Percentiles rank a stretch among this genome's conserved stretches.
Conservation (phyloP, 2,113 vertebrate genomes). For the Sitta europaea region DNA sequence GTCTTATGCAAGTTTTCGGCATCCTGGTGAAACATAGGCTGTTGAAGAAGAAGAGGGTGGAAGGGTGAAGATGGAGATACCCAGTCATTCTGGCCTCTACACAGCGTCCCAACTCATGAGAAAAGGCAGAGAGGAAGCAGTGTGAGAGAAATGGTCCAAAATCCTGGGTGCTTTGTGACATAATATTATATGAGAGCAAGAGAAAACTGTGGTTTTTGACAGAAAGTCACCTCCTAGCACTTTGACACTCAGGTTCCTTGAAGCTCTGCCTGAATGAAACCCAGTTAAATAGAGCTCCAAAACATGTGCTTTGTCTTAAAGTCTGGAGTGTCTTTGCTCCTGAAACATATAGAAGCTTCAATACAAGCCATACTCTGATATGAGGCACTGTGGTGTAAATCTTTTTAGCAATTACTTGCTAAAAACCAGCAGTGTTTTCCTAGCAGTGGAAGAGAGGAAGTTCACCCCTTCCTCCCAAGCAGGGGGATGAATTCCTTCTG, state of each 20-base stretch:
- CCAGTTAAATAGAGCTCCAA: slow-evolving; percentile 16
- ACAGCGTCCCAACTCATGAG: not conserved
- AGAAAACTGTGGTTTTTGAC: not conserved
- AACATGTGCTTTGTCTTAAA: not conserved
- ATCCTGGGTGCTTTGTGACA: not conserved
- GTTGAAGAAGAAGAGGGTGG: not conserved
- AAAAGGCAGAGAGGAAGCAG: not conserved
- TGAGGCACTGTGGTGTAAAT: not conserved
- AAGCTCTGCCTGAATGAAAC: not conserved
- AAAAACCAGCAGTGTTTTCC: not conserved
- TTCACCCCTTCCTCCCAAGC: not conserved
- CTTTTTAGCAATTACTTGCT: not conserved
- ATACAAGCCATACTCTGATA: not conserved
- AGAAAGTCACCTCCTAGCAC: not conserved
- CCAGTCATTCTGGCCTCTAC: not conserved
- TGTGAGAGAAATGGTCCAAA: not conserved
- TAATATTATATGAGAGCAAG: not conserved
- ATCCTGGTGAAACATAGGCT: not conserved
- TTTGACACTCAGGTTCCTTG: not conserved
- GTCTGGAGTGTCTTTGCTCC: not conserved
- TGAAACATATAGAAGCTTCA: not conserved
- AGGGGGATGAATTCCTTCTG: not conserved
- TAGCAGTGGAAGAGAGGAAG: not conserved
- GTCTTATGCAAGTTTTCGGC: not conserved
- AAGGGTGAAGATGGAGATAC: not conserved